Percentiles rank a stretch among this genome's conserved stretches.
Evolutionary conservation across 2,113 vertebrate species (phyloP).

Genomic region (Anolis sagrei): DNA sequence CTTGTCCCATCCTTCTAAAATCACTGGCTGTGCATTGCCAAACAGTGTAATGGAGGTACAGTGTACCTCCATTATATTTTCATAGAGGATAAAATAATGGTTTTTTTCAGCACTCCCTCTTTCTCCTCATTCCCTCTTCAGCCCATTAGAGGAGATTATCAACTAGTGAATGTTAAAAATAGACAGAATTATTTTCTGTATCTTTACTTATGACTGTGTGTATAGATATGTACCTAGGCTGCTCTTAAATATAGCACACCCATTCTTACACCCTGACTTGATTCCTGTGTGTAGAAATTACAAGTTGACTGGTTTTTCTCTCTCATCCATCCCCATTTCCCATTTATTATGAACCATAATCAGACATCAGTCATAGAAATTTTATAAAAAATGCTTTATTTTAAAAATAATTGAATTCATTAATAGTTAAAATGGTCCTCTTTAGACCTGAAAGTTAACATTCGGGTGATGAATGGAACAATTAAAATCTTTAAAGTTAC

Average conservation of each 20-base stretch:
- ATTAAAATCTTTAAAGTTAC: neutral
- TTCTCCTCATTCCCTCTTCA: neutral
- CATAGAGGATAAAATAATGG: neutral
- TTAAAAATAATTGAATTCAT: neutral
- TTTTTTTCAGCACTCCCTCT: neutral
- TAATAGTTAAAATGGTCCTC: conserved; percentile 3
- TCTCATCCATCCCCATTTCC: too few relatives aligned
- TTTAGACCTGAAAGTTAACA: conserved; percentile 2
- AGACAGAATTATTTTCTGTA: neutral
- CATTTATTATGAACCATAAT: neutral
- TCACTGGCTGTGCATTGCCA: neutral
- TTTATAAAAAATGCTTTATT: neutral
- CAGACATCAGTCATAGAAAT: neutral
- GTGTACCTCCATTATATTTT: neutral
- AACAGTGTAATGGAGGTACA: neutral
- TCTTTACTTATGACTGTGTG: neutral
- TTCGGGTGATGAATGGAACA: neutral
- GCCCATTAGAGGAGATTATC: neutral
- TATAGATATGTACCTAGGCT: too few relatives aligned
- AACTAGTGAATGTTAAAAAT: neutral
- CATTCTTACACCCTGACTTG: neutral
- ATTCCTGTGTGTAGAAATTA: neutral
- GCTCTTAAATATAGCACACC: neutral
- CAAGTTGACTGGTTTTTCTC: neutral
- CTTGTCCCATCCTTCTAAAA: neutral